Evolutionary conservation across 2,888 invertebrate species (phyloP).

Genomic region (Ennomos erosarius): DNA sequence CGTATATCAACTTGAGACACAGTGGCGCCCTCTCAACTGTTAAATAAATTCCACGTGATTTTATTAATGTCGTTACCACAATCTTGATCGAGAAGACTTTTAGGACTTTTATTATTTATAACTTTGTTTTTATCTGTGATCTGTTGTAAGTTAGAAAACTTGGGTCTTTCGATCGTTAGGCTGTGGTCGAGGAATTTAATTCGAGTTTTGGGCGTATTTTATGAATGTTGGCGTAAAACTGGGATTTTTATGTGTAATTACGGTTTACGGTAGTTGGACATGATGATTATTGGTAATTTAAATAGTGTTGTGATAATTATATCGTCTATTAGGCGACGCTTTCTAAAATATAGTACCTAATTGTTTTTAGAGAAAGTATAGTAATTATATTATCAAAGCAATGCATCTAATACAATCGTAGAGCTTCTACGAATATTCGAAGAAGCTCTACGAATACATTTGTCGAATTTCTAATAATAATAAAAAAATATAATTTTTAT

Average conservation of each 20-base stretch:
- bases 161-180: constrained; percentile 14
- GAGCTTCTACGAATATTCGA: too few relatives aligned
- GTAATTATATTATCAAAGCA: too few relatives aligned
- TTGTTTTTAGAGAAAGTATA: neutral
- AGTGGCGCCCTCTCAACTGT: constrained; percentile 71
- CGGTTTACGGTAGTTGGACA: constrained; percentile 24
- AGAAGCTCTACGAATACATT: too few relatives aligned
- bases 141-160: constrained; percentile 37
- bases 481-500: too few relatives aligned
- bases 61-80: constrained; percentile 80
- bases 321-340: constrained; percentile 7
- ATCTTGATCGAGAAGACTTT: constrained; percentile 79
- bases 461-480: too few relatives aligned
- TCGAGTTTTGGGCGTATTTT: constrained; percentile 18
- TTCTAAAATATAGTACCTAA: constrained; percentile 1
- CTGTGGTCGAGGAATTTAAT: constrained; percentile 19
- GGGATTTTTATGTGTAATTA: constrained; percentile 27
- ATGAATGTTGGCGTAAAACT: constrained; percentile 29
- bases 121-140: constrained; percentile 46
- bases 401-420: too few relatives aligned
- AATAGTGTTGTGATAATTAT: constrained; percentile 14
- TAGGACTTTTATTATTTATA: constrained; percentile 82
- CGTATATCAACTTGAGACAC: constrained; percentile 70
- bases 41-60: constrained; percentile 75
- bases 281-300: constrained; percentile 18